These are phyloP conservation scores for Heteromyza rotundicornis DNA, from an alignment of 2,888 invertebrate genomes.

Conservation along the genomic window DNA sequence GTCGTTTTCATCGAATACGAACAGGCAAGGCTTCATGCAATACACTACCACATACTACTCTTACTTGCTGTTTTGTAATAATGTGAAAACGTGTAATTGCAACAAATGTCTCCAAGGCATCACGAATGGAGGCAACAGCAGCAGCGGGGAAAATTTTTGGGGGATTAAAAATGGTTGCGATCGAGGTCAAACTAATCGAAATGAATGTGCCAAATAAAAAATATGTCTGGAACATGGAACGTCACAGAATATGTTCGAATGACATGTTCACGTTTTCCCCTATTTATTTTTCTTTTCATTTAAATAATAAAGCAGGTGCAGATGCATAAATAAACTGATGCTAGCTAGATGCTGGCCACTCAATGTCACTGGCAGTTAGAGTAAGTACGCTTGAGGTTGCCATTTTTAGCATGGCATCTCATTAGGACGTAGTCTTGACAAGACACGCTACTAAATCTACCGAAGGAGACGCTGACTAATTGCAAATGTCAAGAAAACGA, in stretches of 20 bases:
- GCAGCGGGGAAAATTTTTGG: neutral
- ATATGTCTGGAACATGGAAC: too few relatives aligned
- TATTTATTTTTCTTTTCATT: neutral
- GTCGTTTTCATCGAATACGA: neutral
- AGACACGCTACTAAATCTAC: too few relatives aligned
- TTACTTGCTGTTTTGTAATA: too few relatives aligned
- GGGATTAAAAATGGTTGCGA: neutral
- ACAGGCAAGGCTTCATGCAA: too few relatives aligned
- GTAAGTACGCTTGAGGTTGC: neutral
- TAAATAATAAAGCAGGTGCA: neutral
- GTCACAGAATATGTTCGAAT: too few relatives aligned
- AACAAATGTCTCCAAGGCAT: constrained; percentile 13
- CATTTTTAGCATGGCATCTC: constrained; percentile 1
- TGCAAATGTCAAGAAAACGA: neutral
- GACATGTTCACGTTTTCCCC: neutral
- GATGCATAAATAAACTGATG: neutral
- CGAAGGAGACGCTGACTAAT: neutral
- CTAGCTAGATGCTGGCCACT: neutral
- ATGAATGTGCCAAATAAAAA: neutral
- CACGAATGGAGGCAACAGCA: neutral
- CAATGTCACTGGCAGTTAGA: constrained; percentile 1
- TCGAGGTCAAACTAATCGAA: neutral
- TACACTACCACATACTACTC: too few relatives aligned
- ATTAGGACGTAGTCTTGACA: neutral
- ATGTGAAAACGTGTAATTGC: constrained; percentile 30